Conservation (phyloP, 2,888 invertebrate species). For the Malthinus flaveolus region DNA sequence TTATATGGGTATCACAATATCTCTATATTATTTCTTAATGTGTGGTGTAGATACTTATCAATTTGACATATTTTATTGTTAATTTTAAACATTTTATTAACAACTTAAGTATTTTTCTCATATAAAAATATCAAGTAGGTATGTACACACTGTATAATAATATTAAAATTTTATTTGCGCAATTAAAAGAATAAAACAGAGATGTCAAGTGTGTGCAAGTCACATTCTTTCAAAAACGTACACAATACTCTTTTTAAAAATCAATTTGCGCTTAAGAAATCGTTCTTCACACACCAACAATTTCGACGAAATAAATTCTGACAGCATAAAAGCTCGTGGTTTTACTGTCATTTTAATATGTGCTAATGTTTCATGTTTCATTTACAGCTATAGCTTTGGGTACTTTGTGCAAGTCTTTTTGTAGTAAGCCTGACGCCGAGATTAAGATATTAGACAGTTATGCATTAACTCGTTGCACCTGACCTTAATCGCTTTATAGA, state of each 20-base stretch:
- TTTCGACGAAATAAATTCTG: slow-evolving; percentile 14
- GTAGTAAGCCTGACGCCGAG: slow-evolving; percentile 23
- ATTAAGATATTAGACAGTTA: slow-evolving; percentile 39
- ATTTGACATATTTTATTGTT: too few species aligned
- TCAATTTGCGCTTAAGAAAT: not conserved
- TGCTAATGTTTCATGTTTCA: slow-evolving; percentile 34
- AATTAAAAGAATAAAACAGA: too few species aligned
- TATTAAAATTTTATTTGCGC: too few species aligned
- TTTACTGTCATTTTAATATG: slow-evolving; percentile 36
- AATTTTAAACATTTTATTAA: too few species aligned
- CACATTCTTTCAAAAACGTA: too few species aligned
- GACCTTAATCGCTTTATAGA: slow-evolving; percentile 35
- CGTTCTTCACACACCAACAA: slow-evolving; percentile 18
- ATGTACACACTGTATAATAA: too few species aligned
- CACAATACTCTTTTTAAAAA: too few species aligned
- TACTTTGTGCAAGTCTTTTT: slow-evolving; percentile 22
- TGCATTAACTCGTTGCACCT: slow-evolving; percentile 32
- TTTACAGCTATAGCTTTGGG: slow-evolving; percentile 35
- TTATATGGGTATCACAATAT: not conserved
- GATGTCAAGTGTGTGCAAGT: too few species aligned
- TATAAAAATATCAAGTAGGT: too few species aligned
- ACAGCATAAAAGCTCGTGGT: slow-evolving; percentile 25
- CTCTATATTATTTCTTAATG: too few species aligned
- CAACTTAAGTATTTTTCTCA: too few species aligned
- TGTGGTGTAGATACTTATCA: too few species aligned